phyloP scores from a whole-genome alignment of 2,888 invertebrate genomes.

The Carpatolechia fugitivella region DNA sequence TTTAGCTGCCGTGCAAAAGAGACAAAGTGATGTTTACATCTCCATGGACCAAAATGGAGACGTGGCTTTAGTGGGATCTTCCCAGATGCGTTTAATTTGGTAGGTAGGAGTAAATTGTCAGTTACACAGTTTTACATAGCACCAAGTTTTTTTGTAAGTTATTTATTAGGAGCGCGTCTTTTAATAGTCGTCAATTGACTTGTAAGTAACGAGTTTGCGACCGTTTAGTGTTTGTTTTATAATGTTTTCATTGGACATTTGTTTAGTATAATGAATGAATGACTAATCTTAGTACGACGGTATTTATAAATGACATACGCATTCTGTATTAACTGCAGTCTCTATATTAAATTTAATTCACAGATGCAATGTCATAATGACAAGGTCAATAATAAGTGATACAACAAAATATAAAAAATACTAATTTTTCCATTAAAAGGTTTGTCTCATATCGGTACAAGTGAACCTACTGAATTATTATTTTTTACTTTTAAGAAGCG shows the following conservation, averaged over 20 bases:
- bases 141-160: constrained; percentile 49
- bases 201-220: not conserved
- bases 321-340: not conserved
- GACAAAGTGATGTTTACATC: constrained; percentile 60
- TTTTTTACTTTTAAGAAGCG: no score
- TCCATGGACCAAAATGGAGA: constrained; percentile 64
- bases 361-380: not conserved
- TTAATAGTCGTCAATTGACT: constrained; percentile 24
- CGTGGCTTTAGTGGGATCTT: constrained; percentile 70
- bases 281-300: not conserved
- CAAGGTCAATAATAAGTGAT: no score
- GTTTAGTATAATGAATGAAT: not conserved
- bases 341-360: constrained; percentile 11
- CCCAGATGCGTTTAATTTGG: constrained; percentile 68
- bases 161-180: constrained; percentile 42
- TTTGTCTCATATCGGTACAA: no score
- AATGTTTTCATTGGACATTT: not conserved
- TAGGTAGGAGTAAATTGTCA: constrained; percentile 69
- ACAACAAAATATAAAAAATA: no score
- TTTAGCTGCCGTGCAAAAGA: constrained; percentile 19
- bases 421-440: no score
- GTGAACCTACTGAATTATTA: no score
- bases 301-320: not conserved
- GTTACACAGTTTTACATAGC: constrained; percentile 56
- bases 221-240: not conserved